Conservation (phyloP, 2,888 invertebrate genomes). For the Buathra laborator region DNA sequence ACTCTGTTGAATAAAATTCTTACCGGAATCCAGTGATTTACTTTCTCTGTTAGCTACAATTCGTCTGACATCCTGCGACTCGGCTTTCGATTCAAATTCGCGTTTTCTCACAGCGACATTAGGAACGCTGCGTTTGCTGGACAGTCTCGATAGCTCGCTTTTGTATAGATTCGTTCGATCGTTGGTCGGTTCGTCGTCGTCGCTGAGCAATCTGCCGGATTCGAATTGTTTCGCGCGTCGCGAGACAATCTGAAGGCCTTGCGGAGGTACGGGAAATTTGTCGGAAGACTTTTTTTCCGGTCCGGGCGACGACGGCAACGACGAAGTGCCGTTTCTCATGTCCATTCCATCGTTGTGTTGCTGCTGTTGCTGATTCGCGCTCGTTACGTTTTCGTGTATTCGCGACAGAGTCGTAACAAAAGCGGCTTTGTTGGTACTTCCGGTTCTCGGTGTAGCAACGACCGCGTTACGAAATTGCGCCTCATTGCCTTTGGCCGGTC, state of each 20-base stretch:
- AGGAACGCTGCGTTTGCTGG: slow-evolving; percentile 90
- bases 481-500: slow-evolving; percentile 65
- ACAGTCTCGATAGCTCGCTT: slow-evolving; percentile 89
- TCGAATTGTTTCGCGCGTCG: slow-evolving; percentile 92
- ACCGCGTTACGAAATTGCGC: slow-evolving; percentile 60
- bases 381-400: slow-evolving; percentile 88
- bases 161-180: slow-evolving; percentile 89
- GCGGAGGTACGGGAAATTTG: slow-evolving; percentile 82
- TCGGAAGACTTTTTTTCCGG: slow-evolving; percentile 81
- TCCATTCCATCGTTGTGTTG: slow-evolving; percentile 71
- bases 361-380: slow-evolving; percentile 64
- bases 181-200: slow-evolving; percentile 86
- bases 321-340: slow-evolving; percentile 86
- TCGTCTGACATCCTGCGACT: slow-evolving; percentile 83
- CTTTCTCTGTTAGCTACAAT: slow-evolving; percentile 86
- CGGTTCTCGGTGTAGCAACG: slow-evolving; percentile 59
- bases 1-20: slow-evolving; percentile 63
- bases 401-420: slow-evolving; percentile 88
- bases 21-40: slow-evolving; percentile 87
- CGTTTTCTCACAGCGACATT: slow-evolving; percentile 91
- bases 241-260: slow-evolving; percentile 89
- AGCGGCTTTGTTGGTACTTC: slow-evolving; percentile 77
- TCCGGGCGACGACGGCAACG: slow-evolving; percentile 83
- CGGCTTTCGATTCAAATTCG: slow-evolving; percentile 90
- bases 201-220: slow-evolving; percentile 87